A percentile compares a stretch with the other conserved stretches of the same genome.
phyloP scores from a whole-genome alignment of 2,797 vertebrate species.

The Melanotaenia maccullochi region DNA sequence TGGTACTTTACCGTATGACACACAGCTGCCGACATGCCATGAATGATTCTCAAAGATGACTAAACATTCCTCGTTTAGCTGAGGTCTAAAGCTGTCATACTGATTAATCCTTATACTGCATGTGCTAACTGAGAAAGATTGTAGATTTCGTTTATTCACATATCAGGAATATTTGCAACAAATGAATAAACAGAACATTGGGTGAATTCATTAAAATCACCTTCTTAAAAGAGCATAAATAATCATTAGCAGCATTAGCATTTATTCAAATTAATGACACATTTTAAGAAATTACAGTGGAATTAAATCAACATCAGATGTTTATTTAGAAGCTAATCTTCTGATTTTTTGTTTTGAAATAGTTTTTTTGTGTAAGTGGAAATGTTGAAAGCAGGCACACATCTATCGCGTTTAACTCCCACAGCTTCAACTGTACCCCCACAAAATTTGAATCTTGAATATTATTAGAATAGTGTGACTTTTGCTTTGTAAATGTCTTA shows the following conservation, averaged over 20 bases:
- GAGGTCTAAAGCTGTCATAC: not conserved
- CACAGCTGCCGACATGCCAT: constrained; percentile 2
- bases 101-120: not conserved
- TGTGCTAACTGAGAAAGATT: not conserved
- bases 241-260: not conserved
- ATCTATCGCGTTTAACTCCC: no score
- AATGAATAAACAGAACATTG: not conserved
- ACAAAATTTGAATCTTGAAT: no score
- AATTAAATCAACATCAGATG: not conserved
- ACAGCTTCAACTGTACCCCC: no score
- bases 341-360: not conserved
- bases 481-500: no score
- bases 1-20: constrained; percentile 4
- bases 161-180: not conserved
- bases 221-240: not conserved
- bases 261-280: not conserved
- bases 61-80: not conserved
- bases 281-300: not conserved
- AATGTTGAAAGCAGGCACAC: no score
- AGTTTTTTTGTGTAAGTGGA: no score
- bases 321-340: not conserved
- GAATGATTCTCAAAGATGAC: constrained; percentile 6
- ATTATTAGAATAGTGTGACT: no score
- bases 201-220: not conserved
- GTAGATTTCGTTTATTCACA: constrained; percentile 8